Evolutionary conservation across 2,113 vertebrate species (phyloP), one percentile per base, ranked within the genome.

Genomic region (Hippocampus barbouri): DNA sequence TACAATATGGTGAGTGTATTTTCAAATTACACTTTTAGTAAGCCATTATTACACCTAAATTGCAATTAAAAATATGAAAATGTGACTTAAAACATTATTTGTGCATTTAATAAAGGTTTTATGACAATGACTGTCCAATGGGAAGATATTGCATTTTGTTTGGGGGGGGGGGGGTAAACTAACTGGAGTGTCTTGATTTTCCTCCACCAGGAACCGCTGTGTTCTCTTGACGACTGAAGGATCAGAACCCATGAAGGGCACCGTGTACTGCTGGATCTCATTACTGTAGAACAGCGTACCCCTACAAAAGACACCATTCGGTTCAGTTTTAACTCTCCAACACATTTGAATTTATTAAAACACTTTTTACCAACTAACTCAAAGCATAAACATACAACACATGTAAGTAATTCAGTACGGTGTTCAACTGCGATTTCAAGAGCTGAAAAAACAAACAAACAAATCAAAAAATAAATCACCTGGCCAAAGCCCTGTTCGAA

Each of bases 201-300:
- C 89, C 11, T 95, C 94, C 40, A 89, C 66, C 70, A 98, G 88
- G 70, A 93, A 98, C 59, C 94, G 94, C 79, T 98, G 97, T 61
- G 93, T 94, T 68, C 97, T 93, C 88, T 90, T 97, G 72, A 99
- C 96, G 69, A 98, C 97, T 2, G 97, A 94, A 0, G 68, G 89
- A 78, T 99, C 97, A 16, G 96, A 83, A 43, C 96, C 97, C 91
- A 95, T 83, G 83, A 99, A 98, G 38, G 93, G 95, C 79, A 98
- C 30, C 0, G 92, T 76, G 11, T 98, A 99, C 59, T 94, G 81
- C 66, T 88, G 90, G 66, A 98, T 88, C 82, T 98, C 96, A n/a
- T 79, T 89, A 87, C 90, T 94, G 79, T 89, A 98, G 87, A 95
- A 96, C 81, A 96, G 2, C 7, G 87, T 34, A 47, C 94, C 90